Percentiles rank a stretch among this genome's conserved stretches.
Evolutionary conservation across 2,113 vertebrate species (phyloP).

Genomic region (Takifugu flavidus): DNA sequence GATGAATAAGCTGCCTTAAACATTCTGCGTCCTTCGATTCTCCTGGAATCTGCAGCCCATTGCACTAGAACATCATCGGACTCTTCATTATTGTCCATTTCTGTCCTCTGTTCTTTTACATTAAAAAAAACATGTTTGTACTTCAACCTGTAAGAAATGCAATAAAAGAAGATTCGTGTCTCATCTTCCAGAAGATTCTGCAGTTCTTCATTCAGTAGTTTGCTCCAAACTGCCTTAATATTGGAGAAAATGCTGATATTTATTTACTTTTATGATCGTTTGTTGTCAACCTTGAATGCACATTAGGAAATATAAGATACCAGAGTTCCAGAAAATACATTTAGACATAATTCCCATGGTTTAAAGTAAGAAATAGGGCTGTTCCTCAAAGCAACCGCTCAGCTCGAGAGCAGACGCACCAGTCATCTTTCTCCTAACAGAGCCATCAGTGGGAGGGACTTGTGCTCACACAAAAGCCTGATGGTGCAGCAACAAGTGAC

Average conservation of each 20-base stretch:
- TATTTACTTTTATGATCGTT: too few relatives aligned
- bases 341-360: background rate
- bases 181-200: too few relatives aligned
- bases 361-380: background rate
- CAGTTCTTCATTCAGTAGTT: too few relatives aligned
- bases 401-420: background rate
- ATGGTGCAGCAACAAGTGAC: conserved; percentile 27
- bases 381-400: conserved; percentile 10
- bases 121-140: conserved; percentile 14
- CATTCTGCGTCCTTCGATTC: background rate
- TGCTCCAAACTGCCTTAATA: too few relatives aligned
- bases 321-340: too few relatives aligned
- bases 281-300: too few relatives aligned
- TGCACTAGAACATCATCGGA: conserved; percentile 36
- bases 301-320: too few relatives aligned
- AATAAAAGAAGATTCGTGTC: conserved; percentile 44
- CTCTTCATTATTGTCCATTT: conserved; percentile 39
- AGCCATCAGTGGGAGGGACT: conserved; percentile 60
- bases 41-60: conserved; percentile 22
- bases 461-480: conserved; percentile 46
- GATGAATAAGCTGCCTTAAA: conserved; percentile 55
- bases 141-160: conserved; percentile 25
- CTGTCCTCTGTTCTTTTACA: conserved; percentile 27
- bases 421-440: conserved; percentile 44
- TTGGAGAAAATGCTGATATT: too few relatives aligned